Percentiles rank a stretch among this genome's conserved stretches.
Conservation (phyloP, 1,140 invertebrate genomes). For the Hyposmocoma kahamanoa region DNA sequence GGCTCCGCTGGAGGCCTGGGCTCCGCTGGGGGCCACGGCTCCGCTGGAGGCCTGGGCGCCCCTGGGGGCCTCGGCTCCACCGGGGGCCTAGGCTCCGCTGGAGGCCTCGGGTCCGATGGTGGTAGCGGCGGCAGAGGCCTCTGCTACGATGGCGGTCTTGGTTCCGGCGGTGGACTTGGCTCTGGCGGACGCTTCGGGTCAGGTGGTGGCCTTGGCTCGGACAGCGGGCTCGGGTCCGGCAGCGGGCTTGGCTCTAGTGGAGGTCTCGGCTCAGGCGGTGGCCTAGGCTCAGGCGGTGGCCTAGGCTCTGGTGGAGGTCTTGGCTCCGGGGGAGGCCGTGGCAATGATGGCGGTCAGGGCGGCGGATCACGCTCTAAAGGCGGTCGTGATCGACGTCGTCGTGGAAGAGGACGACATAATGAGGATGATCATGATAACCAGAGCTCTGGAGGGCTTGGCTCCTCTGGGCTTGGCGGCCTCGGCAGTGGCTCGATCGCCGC, state of each 20-base stretch:
- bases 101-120: slow-evolving; percentile 23
- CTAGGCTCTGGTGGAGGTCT: slow-evolving; percentile 25
- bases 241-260: slow-evolving; percentile 21
- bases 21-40: slow-evolving; percentile 19
- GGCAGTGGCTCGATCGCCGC: slow-evolving; percentile 39
- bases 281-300: slow-evolving; percentile 29
- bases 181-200: slow-evolving; percentile 20
- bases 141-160: slow-evolving; percentile 23
- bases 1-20: slow-evolving; percentile 28
- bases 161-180: slow-evolving; percentile 17
- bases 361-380: slow-evolving; percentile 24
- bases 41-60: slow-evolving; percentile 20
- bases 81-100: slow-evolving; percentile 17
- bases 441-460: slow-evolving; percentile 33
- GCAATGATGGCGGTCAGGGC: slow-evolving; percentile 10
- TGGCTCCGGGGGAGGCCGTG: slow-evolving; percentile 18
- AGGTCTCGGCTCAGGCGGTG: slow-evolving; percentile 23
- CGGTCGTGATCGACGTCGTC: slow-evolving; percentile 46
- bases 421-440: slow-evolving; percentile 45
- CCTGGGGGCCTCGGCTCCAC: slow-evolving; percentile 27
- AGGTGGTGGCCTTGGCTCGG: slow-evolving; percentile 30
- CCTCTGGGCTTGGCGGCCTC: slow-evolving; percentile 36
- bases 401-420: slow-evolving; percentile 56
- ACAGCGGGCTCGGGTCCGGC: slow-evolving; percentile 8
- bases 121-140: slow-evolving; percentile 25